phyloP scores from a whole-genome alignment of 1,140 invertebrate species.

The Drosophila tristis region DNA sequence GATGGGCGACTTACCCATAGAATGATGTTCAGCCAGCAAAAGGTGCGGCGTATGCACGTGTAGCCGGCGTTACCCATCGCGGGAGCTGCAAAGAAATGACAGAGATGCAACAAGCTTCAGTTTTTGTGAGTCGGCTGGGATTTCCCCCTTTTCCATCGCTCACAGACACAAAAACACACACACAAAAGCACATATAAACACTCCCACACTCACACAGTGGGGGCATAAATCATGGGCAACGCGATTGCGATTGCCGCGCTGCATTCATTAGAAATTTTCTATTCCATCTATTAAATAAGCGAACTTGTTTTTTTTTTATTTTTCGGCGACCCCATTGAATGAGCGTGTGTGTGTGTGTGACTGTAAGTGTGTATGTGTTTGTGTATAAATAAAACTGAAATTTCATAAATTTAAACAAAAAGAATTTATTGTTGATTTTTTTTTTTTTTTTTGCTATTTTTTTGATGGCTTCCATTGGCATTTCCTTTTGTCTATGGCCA shows the following conservation, averaged over 20 bases:
- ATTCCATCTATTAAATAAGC: conserved; percentile 62
- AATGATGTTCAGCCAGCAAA: conserved; percentile 90
- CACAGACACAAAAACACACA: conserved; percentile 8
- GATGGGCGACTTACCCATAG: conserved; percentile 87
- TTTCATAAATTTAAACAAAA: conserved; percentile 66
- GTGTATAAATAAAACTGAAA: conserved; percentile 62
- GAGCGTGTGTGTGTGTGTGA: not conserved
- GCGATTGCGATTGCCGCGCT: conserved; percentile 30
- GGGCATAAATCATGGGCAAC: conserved; percentile 51
- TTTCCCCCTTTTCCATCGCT: conserved; percentile 7
- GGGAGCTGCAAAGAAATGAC: conserved; percentile 22
- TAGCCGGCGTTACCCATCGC: conserved; percentile 90
- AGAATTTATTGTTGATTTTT: conserved; percentile 23
- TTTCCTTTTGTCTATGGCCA: conserved; percentile 56
- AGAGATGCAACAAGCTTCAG: not conserved
- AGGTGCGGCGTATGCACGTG: conserved; percentile 90
- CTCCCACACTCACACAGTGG: not conserved
- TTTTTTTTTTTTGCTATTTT: conserved; percentile 11
- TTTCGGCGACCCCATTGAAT: conserved; percentile 28
- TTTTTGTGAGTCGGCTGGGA: not conserved
- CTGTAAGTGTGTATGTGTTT: conserved; percentile 13
- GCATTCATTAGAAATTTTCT: conserved; percentile 68
- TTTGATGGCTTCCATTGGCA: conserved; percentile 45
- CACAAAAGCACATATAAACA: conserved; percentile 8
- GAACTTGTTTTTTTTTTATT: conserved; percentile 42